Percentiles rank a stretch among this genome's conserved stretches.
phyloP scores from a whole-genome alignment of 2,113 vertebrate species.

The Ctenodactylus gundi region DNA sequence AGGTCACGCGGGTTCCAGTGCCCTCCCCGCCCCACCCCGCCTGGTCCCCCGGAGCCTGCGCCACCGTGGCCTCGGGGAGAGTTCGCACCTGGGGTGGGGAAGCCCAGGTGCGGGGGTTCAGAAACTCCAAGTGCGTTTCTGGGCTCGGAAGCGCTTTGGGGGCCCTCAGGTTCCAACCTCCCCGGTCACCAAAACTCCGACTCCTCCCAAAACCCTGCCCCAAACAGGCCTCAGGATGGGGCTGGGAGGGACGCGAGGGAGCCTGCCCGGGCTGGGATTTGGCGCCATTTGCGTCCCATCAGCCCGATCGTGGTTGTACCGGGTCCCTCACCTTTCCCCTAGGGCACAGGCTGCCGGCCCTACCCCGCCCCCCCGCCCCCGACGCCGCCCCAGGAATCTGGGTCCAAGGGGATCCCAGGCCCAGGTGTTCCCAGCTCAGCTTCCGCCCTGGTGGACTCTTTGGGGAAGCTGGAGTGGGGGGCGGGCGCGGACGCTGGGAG shows the following conservation, averaged over 20 bases:
- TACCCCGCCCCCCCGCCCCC: too few species aligned
- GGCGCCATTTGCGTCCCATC: background rate
- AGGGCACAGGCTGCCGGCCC: too few species aligned
- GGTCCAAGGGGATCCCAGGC: background rate
- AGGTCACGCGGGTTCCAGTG: background rate
- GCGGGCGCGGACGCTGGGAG: background rate
- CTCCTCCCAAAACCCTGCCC: accelerated
- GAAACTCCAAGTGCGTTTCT: background rate
- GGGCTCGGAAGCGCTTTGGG: background rate
- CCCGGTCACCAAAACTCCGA: accelerated
- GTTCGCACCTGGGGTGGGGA: background rate
- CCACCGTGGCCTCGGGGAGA: accelerated
- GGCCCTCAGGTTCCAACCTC: accelerated
- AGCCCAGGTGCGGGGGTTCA: background rate
- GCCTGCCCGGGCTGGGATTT: background rate
- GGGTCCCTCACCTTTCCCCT: background rate
- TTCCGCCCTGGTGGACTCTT: background rate
- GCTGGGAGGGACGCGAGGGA: accelerated
- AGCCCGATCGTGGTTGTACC: accelerated
- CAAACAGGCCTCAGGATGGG: accelerated
- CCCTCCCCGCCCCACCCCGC: background rate
- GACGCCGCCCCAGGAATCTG: too few species aligned
- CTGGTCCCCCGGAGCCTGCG: background rate
- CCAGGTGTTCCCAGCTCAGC: accelerated
- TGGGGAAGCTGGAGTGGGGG: background rate